Evolutionary conservation across 2,888 invertebrate species (phyloP), one percentile per base, ranked within the genome.

Genomic region (Ochropleura plecta): DNA sequence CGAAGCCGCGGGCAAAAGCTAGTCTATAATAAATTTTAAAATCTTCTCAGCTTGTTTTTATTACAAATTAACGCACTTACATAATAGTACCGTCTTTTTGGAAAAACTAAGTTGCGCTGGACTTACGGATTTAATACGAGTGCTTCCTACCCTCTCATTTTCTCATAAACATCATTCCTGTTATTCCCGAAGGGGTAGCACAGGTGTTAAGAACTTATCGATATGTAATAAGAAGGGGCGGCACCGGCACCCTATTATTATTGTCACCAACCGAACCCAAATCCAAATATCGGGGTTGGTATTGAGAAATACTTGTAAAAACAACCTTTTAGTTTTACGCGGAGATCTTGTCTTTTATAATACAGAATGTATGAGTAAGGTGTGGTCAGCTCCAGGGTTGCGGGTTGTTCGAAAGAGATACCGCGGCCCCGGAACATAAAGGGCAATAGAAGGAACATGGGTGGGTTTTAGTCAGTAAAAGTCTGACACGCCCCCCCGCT

Each of bases 171-270:
- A 12, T 48, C 16, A 70, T 10, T 20, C 48, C 14, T 20, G 6
- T 20, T 14, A 57, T 42, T 9, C 12, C 16, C 30, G 12, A n/a
- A 68, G 71, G 44, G 30, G 59, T 30, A 40, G 16, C 53, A 46
- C n/a, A 46, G 53, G 44, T 10, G 10, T 68, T 30, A 53, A 67
- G 68, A 16, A 30, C 30, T 66, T 70, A 18, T 65, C 42, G 40
- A 67, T 70, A 30, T 3, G 16, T n/a, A 18, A 18, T 18, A 49
- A 18, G 18, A 10, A 42, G 9, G 51, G 40, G 3, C 14, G n/a
- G 42, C 1, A n/a, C 5, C 14, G n/a, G 42, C 1, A n/a, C 5
- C 51, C 8, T 51, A 51, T n/a, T 53, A 65, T 64, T 18, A 64
- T 8, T 30, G 10, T 10, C 18, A 10, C 7, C 4, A 30, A 48